Percentiles rank a stretch among this genome's conserved stretches.
phyloP scores from a whole-genome alignment of 2,113 vertebrate species.

The Campylomormyrus numenius region DNA sequence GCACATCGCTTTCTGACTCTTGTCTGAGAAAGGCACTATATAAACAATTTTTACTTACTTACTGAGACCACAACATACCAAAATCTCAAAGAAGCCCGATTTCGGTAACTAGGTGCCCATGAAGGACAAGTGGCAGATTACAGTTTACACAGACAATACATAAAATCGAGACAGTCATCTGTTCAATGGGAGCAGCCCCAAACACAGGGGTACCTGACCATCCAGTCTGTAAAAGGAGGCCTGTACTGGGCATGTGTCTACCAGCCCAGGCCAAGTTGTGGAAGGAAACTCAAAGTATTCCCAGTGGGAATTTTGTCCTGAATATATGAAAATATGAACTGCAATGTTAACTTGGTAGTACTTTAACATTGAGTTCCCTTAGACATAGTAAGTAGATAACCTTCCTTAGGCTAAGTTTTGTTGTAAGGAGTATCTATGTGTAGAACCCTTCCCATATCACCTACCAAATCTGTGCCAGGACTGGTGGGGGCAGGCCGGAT shows the following conservation, averaged over 20 bases:
- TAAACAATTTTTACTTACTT: not conserved
- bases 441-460: constrained; percentile 33
- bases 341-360: not conserved
- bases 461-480: constrained; percentile 98
- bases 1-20: not conserved
- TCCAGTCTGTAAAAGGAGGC: not conserved
- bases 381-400: not conserved
- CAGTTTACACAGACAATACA: not conserved
- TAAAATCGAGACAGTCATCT: not conserved
- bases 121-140: not conserved
- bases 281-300: not conserved
- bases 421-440: not conserved
- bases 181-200: not conserved
- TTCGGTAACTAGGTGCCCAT: not conserved
- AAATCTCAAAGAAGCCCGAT: not conserved
- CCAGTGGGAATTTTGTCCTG: not conserved
- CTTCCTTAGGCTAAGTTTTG: not conserved
- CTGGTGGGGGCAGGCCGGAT: constrained; percentile 89
- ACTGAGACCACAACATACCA: not conserved
- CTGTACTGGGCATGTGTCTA: not conserved
- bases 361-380: not conserved
- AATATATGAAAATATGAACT: not conserved
- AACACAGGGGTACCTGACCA: not conserved
- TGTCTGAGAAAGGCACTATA: not conserved
- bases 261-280: not conserved